Percentiles rank a stretch among this genome's conserved stretches.
Conservation (phyloP, 2,797 vertebrate genomes). For the Lerista edwardsae region DNA sequence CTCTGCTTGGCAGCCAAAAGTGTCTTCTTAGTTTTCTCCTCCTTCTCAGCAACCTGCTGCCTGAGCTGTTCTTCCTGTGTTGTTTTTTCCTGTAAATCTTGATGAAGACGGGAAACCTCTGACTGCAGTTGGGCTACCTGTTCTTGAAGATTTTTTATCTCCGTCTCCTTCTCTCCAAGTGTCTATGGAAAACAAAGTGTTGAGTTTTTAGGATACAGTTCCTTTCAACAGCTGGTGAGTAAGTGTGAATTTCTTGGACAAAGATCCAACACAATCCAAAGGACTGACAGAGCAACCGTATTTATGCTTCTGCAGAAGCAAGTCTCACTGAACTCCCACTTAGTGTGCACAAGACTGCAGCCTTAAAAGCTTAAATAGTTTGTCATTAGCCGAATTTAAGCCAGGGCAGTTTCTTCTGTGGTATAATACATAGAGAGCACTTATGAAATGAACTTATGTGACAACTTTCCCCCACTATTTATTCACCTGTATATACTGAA, state of each 20-base stretch:
- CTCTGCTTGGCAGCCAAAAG: constrained; percentile 91
- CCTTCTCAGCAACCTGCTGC: constrained; percentile 92
- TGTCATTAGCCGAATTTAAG: not conserved
- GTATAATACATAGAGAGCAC: not conserved
- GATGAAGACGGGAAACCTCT: constrained; percentile 85
- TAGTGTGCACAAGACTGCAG: too few relatives aligned
- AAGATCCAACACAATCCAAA: not conserved
- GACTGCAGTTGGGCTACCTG: constrained; percentile 84
- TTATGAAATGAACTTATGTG: not conserved
- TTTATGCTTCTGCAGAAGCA: too few relatives aligned
- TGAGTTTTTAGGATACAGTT: not conserved
- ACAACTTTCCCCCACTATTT: not conserved
- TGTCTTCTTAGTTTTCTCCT: constrained; percentile 94
- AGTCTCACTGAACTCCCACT: too few relatives aligned
- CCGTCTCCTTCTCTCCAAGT: constrained; percentile 87
- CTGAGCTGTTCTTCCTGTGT: constrained; percentile 88
- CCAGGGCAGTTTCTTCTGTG: not conserved
- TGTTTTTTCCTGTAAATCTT: constrained; percentile 91
- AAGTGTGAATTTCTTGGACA: not conserved
- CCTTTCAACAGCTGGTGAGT: not conserved
- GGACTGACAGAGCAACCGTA: too few relatives aligned
- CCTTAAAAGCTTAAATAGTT: too few relatives aligned
- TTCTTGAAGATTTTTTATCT: constrained; percentile 85
- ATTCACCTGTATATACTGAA: too few relatives aligned
- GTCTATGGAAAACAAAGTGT: constrained; percentile 72